Percentiles rank a stretch among this genome's conserved stretches.
phyloP scores from a whole-genome alignment of 2,888 invertebrate species.

The Tetragonula carbonaria region DNA sequence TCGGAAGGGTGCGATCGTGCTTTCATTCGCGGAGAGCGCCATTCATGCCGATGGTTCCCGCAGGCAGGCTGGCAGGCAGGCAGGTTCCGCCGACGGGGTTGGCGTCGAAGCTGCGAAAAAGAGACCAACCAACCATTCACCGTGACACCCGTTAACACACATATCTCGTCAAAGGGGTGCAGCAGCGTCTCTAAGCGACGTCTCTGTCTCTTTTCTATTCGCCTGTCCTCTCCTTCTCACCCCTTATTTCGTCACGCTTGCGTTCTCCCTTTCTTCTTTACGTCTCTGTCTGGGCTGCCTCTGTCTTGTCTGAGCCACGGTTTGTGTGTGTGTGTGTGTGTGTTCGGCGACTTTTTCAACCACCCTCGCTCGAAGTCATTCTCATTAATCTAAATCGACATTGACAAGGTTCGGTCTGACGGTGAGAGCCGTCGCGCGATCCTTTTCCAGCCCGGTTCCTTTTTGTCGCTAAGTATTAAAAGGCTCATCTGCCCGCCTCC shows the following conservation, averaged over 20 bases:
- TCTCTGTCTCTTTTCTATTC: conserved; percentile 30
- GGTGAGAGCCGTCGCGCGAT: conserved; percentile 48
- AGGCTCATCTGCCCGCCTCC: conserved; percentile 51
- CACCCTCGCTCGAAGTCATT: conserved; percentile 41
- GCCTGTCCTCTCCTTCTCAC: not conserved
- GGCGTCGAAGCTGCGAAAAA: conserved; percentile 64
- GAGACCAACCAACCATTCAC: conserved; percentile 59
- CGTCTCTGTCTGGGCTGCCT: not conserved
- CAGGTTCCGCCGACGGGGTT: conserved; percentile 36
- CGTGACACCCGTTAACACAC: conserved; percentile 60
- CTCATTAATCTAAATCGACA: conserved; percentile 70
- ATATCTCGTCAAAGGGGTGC: conserved; percentile 46
- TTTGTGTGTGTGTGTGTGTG: not conserved
- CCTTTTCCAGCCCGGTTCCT: conserved; percentile 48
- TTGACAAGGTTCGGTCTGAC: conserved; percentile 55
- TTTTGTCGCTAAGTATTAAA: conserved; percentile 58
- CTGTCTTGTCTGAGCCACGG: not conserved
- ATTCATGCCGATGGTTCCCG: conserved; percentile 60
- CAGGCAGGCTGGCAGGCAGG: conserved; percentile 40
- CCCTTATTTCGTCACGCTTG: not conserved
- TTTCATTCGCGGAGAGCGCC: conserved; percentile 53
- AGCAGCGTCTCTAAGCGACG: conserved; percentile 46
- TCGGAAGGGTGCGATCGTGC: conserved; percentile 33
- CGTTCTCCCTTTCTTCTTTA: not conserved
- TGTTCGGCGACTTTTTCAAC: conserved; percentile 37